Evolutionary conservation across 2,797 vertebrate species (phyloP).

Genomic region (Meda fulgida): DNA sequence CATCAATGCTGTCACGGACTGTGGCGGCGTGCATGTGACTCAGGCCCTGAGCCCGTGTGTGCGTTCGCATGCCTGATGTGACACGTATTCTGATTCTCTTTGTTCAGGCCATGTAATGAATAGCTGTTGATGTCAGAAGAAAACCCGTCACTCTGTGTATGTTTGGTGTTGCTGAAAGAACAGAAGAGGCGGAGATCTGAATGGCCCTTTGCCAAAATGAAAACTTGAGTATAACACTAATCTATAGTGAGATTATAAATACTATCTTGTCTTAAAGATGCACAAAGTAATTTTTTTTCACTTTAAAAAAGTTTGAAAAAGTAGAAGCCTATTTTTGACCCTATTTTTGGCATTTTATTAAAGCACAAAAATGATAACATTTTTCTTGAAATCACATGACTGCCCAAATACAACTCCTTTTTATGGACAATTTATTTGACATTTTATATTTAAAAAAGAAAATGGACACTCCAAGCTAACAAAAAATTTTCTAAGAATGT

Average conservation of each 20-base stretch:
- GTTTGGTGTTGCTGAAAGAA: slow-evolving; percentile 21
- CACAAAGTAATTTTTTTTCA: background rate
- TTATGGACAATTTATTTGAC: background rate
- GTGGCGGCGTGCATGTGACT: slow-evolving; percentile 18
- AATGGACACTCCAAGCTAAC: background rate
- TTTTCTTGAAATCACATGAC: background rate
- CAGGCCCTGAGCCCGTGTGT: slow-evolving; percentile 13
- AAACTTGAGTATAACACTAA: background rate
- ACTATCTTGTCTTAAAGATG: background rate
- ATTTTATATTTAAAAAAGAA: background rate
- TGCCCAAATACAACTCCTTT: background rate
- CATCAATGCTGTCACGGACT: slow-evolving; percentile 64
- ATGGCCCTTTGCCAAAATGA: slow-evolving; percentile 1
- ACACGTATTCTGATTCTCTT: slow-evolving; percentile 37
- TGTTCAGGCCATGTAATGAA: slow-evolving; percentile 53
- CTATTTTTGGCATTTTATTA: too few species aligned
- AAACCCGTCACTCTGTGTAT: slow-evolving; percentile 37
- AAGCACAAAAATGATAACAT: background rate
- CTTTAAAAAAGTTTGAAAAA: background rate
- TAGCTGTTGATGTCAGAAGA: slow-evolving; percentile 46
- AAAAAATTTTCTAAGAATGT: background rate
- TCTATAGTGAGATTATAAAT: background rate
- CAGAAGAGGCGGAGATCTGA: background rate
- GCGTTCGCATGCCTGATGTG: slow-evolving; percentile 38
- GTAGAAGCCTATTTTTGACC: background rate